Base-by-base conservation (phyloP, 2,888 invertebrate genomes). In the Rhopalosiphum nymphaeae region DNA sequence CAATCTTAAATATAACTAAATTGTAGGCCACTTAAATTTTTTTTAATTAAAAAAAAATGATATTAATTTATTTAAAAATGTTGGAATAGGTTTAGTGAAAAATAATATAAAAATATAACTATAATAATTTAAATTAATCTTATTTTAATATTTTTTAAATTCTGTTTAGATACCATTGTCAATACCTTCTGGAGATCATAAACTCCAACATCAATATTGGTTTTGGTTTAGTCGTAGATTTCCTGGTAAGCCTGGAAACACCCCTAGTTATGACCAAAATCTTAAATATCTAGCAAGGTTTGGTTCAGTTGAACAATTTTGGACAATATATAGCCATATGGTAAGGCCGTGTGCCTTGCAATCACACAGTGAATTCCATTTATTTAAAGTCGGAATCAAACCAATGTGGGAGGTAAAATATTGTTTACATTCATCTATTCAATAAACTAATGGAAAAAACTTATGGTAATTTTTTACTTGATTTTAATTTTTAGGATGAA, bases 361-460 rank as follows among this genome's bases (percentile, higher is more conserved):
- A 87, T 98, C 98, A 42, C 98, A 98, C 95, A 97, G 98, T 95
- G 99, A 99, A 96, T 97, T 99, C 95, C 99, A 99, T 96, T 97
- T 99, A 95, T 99, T 99, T 96, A 99, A 99, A 97, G 97, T 99
- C 95, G 99, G 99, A 95, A 99, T 99, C 95, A 98, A 99, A 96
- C 99, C 99, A 46, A 99, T 99, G 98, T 99, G 99, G 99, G 99
- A 99, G 96, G 97, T 97, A 95, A 95, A 49, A 53, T 88, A 86
- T 86, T 57, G 86, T 21, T 84, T 13, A 46, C 42, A 57, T 57
- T 89, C 4, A 89, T 5, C 7, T 53, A 46, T 84, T 53, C 10
- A 36, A 36, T 25, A 36, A 53, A 36, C 10, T 21, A 36, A 53
- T 56, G 21, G 25, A 89, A 29, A 46, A 36, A 21, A 78, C 21